Evolutionary conservation across 2,113 vertebrate species (phyloP).

Genomic region (Pluvialis apricaria): DNA sequence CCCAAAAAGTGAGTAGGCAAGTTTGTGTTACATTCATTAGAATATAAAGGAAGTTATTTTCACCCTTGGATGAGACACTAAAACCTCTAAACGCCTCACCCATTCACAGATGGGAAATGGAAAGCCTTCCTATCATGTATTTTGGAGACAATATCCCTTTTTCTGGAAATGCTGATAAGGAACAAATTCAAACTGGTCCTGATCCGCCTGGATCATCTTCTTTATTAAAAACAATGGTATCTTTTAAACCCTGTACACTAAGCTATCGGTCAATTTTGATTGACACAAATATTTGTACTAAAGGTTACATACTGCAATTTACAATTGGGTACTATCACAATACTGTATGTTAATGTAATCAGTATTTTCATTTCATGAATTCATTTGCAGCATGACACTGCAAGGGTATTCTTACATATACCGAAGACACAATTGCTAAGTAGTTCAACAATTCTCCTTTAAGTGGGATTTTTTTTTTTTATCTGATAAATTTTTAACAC

Average conservation of each 20-base stretch:
- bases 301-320: conserved; percentile 64
- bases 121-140: conserved; percentile 34
- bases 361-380: conserved; percentile 66
- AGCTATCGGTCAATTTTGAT: conserved; percentile 66
- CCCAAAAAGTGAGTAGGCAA: not conserved
- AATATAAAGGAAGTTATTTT: conserved; percentile 19
- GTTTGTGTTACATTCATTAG: not conserved
- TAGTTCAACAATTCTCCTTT: conserved; percentile 59
- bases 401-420: conserved; percentile 60
- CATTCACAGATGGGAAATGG: conserved; percentile 27
- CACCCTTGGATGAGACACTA: conserved; percentile 20
- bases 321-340: conserved; percentile 58
- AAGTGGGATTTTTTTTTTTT: conserved; percentile 33
- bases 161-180: conserved; percentile 61
- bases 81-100: conserved; percentile 31
- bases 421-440: conserved; percentile 35
- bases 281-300: conserved; percentile 73
- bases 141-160: conserved; percentile 53
- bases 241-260: conserved; percentile 31
- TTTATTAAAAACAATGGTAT: conserved; percentile 58
- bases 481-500: conserved; percentile 54
- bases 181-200: conserved; percentile 55
- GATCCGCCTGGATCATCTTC: conserved; percentile 20
- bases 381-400: conserved; percentile 64
- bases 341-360: conserved; percentile 73